Conservation (phyloP, 2,113 vertebrate species). For the Megaleporinus macrocephalus region DNA sequence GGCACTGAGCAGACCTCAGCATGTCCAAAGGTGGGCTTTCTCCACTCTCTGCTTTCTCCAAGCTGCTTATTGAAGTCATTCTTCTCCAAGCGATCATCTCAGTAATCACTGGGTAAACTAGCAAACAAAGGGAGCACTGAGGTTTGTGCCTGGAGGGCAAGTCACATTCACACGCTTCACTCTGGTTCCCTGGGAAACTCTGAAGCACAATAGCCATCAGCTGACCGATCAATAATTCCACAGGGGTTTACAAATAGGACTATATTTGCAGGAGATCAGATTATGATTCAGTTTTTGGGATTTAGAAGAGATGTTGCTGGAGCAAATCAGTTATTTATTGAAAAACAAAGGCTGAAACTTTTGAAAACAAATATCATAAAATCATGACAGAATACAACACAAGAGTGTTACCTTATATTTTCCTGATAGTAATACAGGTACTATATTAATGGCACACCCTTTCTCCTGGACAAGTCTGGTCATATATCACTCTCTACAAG, state of each 20-base stretch:
- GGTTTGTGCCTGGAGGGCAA: not conserved
- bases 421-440: too few relatives aligned
- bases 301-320: not conserved
- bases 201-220: not conserved
- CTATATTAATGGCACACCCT: too few relatives aligned
- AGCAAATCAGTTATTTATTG: not conserved
- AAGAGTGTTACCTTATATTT: too few relatives aligned
- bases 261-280: too few relatives aligned
- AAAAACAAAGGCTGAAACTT: too few relatives aligned
- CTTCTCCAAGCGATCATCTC: not conserved
- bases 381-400: too few relatives aligned
- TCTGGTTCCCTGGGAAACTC: not conserved
- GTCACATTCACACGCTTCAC: not conserved
- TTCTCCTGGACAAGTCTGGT: too few relatives aligned
- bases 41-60: conserved; percentile 7
- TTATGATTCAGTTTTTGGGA: not conserved
- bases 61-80: not conserved
- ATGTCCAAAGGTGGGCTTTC: conserved; percentile 4
- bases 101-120: not conserved
- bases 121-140: not conserved
- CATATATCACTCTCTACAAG: too few relatives aligned
- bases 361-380: too few relatives aligned
- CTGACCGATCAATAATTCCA: not conserved
- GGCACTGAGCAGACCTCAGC: not conserved
- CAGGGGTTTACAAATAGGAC: not conserved